A percentile compares a stretch with the other conserved stretches of the same genome.
Conservation (phyloP, 2,113 vertebrate genomes). For the Siniperca knerii region DNA sequence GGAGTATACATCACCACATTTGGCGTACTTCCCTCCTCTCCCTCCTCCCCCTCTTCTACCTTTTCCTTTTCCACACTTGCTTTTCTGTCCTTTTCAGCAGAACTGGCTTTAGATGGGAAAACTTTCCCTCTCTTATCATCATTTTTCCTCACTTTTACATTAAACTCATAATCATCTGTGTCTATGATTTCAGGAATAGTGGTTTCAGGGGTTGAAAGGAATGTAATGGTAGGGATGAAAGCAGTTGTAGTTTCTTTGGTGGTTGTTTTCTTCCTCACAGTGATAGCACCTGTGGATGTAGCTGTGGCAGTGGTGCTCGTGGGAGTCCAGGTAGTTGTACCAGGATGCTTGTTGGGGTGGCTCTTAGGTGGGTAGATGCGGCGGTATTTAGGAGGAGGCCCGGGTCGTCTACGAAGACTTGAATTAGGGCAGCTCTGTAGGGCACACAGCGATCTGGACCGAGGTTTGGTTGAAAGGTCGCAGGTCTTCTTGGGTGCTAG, state of each 20-base stretch:
- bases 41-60: constrained; percentile 39
- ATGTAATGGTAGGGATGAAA: constrained; percentile 22
- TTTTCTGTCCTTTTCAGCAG: constrained; percentile 24
- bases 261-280: constrained; percentile 33
- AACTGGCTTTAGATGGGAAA: constrained; percentile 16
- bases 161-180: constrained; percentile 63
- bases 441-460: constrained; percentile 91
- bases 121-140: constrained; percentile 10
- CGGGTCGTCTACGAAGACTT: constrained; percentile 71
- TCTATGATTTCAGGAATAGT: constrained; percentile 60
- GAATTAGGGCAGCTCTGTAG: constrained; percentile 90
- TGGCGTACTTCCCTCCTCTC: constrained; percentile 80
- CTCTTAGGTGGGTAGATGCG: constrained; percentile 58
- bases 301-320: constrained; percentile 25
- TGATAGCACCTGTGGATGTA: constrained; percentile 31
- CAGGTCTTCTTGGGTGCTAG: constrained; percentile 85
- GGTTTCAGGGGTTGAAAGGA: constrained; percentile 25
- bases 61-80: constrained; percentile 10
- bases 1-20: constrained; percentile 64
- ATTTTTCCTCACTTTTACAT: constrained; percentile 53
- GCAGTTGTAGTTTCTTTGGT: constrained; percentile 39
- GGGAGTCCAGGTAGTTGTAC: constrained; percentile 38
- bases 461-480: constrained; percentile 88
- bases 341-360: constrained; percentile 27
- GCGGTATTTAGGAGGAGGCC: constrained; percentile 57